phyloP scores from a whole-genome alignment of 2,888 invertebrate species.

The Onthophagus sagittarius region DNA sequence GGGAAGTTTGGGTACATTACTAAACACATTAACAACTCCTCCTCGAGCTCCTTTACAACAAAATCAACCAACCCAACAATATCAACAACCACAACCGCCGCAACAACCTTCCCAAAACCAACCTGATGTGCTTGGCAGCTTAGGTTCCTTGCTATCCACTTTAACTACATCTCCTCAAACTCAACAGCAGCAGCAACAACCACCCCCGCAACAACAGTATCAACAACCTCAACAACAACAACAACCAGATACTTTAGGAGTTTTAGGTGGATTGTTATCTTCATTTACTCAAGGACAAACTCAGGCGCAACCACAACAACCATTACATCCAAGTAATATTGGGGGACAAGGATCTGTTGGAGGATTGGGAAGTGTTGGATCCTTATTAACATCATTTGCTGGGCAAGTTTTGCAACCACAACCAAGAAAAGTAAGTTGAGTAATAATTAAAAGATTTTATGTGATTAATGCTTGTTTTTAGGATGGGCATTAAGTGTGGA shows the following conservation, averaged over 20 bases:
- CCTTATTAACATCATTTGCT: constrained; percentile 40
- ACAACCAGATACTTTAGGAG: constrained; percentile 17
- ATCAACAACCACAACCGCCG: constrained; percentile 17
- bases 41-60: constrained; percentile 20
- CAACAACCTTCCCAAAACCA: constrained; percentile 8
- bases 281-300: constrained; percentile 15
- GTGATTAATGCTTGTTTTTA: not conserved
- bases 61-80: constrained; percentile 25
- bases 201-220: constrained; percentile 17
- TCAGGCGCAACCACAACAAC: constrained; percentile 12
- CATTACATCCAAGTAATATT: constrained; percentile 25
- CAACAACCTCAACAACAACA: constrained; percentile 16
- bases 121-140: constrained; percentile 14
- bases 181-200: constrained; percentile 20
- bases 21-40: constrained; percentile 14
- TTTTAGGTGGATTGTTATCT: constrained; percentile 19
- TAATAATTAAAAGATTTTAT: not conserved
- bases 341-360: constrained; percentile 39
- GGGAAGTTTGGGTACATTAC: constrained; percentile 16
- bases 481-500: constrained; percentile 4
- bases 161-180: constrained; percentile 8
- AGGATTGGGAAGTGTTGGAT: constrained; percentile 44
- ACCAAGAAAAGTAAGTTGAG: constrained; percentile 26
- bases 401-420: constrained; percentile 36
- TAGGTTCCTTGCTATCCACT: constrained; percentile 19